These are phyloP conservation scores for Phycodurus eques DNA, from an alignment of 2,113 vertebrate genomes.

Conservation along the genomic window DNA sequence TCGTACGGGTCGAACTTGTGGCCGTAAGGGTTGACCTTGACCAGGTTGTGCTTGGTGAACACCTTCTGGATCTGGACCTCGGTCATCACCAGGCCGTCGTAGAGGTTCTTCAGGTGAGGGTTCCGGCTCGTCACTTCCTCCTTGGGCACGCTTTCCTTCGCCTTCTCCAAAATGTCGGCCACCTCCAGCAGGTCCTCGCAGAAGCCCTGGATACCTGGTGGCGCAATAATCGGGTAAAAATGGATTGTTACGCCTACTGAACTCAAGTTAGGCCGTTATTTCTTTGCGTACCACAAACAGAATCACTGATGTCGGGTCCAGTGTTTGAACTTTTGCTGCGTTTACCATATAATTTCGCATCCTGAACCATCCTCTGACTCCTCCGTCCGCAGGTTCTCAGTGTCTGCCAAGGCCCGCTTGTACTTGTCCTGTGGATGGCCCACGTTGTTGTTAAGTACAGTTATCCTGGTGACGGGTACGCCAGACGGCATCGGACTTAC, in stretches of 20 bases:
- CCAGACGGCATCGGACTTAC: slow-evolving; percentile 65
- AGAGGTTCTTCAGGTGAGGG: slow-evolving; percentile 92
- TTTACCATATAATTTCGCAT: slow-evolving; percentile 91
- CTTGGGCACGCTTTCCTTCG: slow-evolving; percentile 88
- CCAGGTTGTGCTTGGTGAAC: slow-evolving; percentile 89
- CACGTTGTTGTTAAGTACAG: neutral
- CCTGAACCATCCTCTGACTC: slow-evolving; percentile 89
- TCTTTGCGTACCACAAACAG: too few species aligned
- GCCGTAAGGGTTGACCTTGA: slow-evolving; percentile 83
- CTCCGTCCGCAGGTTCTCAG: slow-evolving; percentile 88
- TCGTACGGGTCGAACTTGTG: slow-evolving; percentile 95
- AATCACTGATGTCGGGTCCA: too few species aligned
- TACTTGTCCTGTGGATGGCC: slow-evolving; percentile 85
- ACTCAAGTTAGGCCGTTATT: too few species aligned
- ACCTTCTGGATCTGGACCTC: slow-evolving; percentile 94
- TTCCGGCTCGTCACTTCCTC: slow-evolving; percentile 85
- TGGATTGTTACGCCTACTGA: too few species aligned
- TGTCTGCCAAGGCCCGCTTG: slow-evolving; percentile 91
- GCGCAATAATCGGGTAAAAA: neutral
- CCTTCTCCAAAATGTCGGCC: slow-evolving; percentile 94
- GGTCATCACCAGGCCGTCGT: slow-evolving; percentile 92
- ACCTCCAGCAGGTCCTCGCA: slow-evolving; percentile 97
- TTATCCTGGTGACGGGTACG: neutral
- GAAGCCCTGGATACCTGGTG: slow-evolving; percentile 90
- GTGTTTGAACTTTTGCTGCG: neutral